Base-by-base conservation (phyloP, 2,797 vertebrate species). In the Callimico goeldii region DNA sequence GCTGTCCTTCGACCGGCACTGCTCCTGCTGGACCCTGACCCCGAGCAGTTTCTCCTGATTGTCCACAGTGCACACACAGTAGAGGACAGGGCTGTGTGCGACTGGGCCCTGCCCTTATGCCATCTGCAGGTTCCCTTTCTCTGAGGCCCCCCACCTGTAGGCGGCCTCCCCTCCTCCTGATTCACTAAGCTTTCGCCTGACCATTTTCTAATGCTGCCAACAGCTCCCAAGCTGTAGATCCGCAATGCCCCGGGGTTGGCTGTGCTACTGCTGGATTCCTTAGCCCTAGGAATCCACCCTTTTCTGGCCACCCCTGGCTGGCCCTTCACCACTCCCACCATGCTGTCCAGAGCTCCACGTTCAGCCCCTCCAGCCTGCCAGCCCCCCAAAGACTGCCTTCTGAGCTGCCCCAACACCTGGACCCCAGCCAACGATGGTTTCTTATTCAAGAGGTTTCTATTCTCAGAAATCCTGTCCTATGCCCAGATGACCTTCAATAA, bases 351-450 rank as follows among this genome's bases (percentile, higher is more conserved):
- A 87, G 17, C 33, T 50, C 33, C 2, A 19, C 1, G 7, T 52
- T 24, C 26, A 41, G 41, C 41, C 41, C 41, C 24, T 64, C 22
- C 22, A n/a, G 36, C 3, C 43, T 41, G n/a, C 61, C 58, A 33
- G 26, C 19, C 5, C 12, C 19, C 39, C n/a, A 28, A 20, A 1
- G 4, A 12, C 58, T n/a, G 7, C 72, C 70, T 76, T 30, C 48
- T 39, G 17, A 64, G 58, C 15, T 1, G 3, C 15, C 14, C 61
- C 61, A 67, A n/a, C 7, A 33, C 33, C 61, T 67, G 33, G 33
- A 67, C 61, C 61, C 33, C 0, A 1, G 61, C 0, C 0, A 0
- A 67, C 7, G 8, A n/a, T 67, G 15, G 61, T 67, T 36, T 50
- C 28, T 85, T 43, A 48, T 24, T 52, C 61, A 36, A 46, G 75